phyloP scores from a whole-genome alignment of 2,113 vertebrate genomes.

The Equus quagga region DNA sequence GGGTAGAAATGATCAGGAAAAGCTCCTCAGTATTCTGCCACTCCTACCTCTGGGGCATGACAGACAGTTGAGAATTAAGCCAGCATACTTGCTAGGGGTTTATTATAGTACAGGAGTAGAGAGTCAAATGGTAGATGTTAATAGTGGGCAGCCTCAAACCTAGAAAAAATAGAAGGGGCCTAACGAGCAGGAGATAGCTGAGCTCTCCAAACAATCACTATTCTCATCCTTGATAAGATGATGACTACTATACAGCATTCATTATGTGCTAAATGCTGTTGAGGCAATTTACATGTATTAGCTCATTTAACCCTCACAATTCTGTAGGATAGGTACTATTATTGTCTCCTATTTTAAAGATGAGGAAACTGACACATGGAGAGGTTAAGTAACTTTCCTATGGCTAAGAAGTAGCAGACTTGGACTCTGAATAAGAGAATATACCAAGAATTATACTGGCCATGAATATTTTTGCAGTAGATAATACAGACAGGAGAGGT shows the following conservation, averaged over 20 bases:
- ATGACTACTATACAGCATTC: not conserved
- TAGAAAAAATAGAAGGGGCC: not conserved
- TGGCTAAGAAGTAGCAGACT: not conserved
- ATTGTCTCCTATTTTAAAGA: not conserved
- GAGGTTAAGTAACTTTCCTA: not conserved
- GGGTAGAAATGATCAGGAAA: not conserved
- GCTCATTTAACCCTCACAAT: not conserved
- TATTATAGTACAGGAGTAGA: not conserved
- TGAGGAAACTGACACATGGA: not conserved
- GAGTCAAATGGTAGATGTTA: not conserved
- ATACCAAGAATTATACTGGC: not conserved
- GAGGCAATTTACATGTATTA: not conserved
- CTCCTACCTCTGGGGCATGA: not conserved
- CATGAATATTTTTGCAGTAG: not conserved
- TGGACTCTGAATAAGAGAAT: not conserved
- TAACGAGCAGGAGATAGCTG: not conserved
- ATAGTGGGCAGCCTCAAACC: not conserved
- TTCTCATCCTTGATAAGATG: not conserved
- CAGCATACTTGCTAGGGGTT: not conserved
- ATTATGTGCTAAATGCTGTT: not conserved
- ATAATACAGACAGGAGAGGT: not conserved
- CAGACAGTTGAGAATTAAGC: not conserved
- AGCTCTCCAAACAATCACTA: not conserved
- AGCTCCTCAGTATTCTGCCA: not conserved
- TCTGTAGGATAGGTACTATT: not conserved